Evolutionary conservation across 2,797 vertebrate genomes (phyloP), one percentile per base, ranked within the genome.

Genomic region (Syngnathus rostellatus): DNA sequence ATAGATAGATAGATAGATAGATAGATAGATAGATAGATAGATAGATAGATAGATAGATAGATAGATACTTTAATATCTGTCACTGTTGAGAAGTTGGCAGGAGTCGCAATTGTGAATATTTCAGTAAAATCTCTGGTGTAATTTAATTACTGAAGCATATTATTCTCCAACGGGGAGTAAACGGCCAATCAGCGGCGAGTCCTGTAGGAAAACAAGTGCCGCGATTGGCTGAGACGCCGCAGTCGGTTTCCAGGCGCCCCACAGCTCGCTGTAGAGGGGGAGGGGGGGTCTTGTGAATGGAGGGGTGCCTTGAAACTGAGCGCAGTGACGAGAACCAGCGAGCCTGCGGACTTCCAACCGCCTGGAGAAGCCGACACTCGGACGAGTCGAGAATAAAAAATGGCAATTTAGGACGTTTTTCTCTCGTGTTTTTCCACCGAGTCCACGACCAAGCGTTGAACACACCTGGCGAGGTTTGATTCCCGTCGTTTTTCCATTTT

Each of bases 281-380:
- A 60, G 57, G 70, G 78, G 70, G 63, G 70, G n/a, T 21, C 87
- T 89, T 84, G 88, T 94, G 93, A 95, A 95, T 94, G 94, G 90
- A 89, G 65, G 88, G 86, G 88, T 53, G 85, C 83, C 91, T 91
- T 58, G 81, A 92, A 92, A 92, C 91, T 77, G 85, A 78, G 72
- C 85, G 67, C 78, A 89, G 87, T 80, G 80, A 77, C 82, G 74
- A 65, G 81, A 77, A 76, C 72, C 81, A 76, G 78, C 72, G 82
- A 85, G 71, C 72, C 83, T 76, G 75, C 64, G 86, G 86, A 84
- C 79, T 80, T 64, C 83, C 81, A 83, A 81, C 77, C 67, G 78
- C 81, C 68, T 73, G 77, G 72, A 37, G 55, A 74, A 80, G 73
- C 41, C 67, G 74, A 73, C 70, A 70, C 72, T 66, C 66, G 37